Evolutionary conservation across 2,888 invertebrate species (phyloP).

Genomic region (Drosophila flavopinicola): DNA sequence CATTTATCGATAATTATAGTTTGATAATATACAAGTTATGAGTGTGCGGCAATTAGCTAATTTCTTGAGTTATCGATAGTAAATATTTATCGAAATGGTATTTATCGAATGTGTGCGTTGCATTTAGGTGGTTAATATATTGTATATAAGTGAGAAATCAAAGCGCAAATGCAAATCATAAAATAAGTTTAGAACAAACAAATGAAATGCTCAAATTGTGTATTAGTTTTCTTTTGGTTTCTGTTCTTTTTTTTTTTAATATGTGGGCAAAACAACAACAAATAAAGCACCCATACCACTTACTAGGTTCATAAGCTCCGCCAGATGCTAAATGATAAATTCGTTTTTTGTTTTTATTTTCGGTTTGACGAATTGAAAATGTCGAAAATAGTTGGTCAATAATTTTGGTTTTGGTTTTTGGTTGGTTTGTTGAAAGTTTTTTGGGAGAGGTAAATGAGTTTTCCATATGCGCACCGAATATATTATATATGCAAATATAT

Average conservation of each 20-base stretch:
- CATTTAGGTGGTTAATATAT: conserved; percentile 36
- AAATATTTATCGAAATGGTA: neutral
- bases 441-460: conserved; percentile 49
- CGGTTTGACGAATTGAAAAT: conserved; percentile 29
- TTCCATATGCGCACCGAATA: conserved; percentile 74
- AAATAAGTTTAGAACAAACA: conserved; percentile 25
- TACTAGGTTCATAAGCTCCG: conserved; percentile 85
- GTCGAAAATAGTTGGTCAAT: conserved; percentile 56
- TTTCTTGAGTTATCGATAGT: conserved; percentile 2
- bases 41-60: conserved; percentile 8
- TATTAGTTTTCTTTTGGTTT: conserved; percentile 37
- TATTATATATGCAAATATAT: conserved; percentile 33
- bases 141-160: conserved; percentile 16
- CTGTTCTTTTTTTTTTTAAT: conserved; percentile 9
- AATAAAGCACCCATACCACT: conserved; percentile 85
- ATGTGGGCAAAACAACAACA: conserved; percentile 72
- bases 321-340: conserved; percentile 82
- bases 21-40: conserved; percentile 42
- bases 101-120: neutral
- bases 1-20: conserved; percentile 31
- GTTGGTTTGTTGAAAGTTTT: conserved; percentile 13
- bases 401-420: conserved; percentile 38
- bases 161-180: conserved; percentile 55
- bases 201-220: conserved; percentile 49
- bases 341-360: conserved; percentile 52